Conservation (phyloP, 2,888 invertebrate species). For the Ophioninae sp. region DNA sequence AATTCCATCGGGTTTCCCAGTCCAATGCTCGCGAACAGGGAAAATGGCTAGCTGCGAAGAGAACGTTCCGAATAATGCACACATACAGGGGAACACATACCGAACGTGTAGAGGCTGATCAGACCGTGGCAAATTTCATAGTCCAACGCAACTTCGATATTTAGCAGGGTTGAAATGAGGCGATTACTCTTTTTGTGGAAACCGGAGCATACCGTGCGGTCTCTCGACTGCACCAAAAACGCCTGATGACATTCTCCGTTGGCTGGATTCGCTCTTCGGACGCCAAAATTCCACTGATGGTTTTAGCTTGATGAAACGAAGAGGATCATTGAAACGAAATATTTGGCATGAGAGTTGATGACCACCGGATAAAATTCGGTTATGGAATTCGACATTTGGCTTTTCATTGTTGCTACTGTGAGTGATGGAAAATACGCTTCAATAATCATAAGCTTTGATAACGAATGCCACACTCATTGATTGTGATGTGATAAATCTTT, state of each 20-base stretch:
- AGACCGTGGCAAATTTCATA: slow-evolving; percentile 3
- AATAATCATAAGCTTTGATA: background rate
- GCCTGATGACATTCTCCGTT: background rate
- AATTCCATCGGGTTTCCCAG: slow-evolving; percentile 51
- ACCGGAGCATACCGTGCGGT: background rate
- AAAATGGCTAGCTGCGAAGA: slow-evolving; percentile 11
- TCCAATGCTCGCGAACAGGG: slow-evolving; percentile 49
- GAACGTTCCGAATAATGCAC: slow-evolving; percentile 46
- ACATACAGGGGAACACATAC: background rate
- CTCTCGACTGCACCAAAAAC: background rate
- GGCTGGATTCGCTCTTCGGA: background rate
- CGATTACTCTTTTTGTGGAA: slow-evolving; percentile 24
- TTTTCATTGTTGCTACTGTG: background rate
- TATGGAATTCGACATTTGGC: background rate
- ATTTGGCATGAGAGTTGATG: background rate
- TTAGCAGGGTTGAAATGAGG: background rate
- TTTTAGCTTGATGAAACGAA: background rate
- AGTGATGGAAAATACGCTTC: background rate
- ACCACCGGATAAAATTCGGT: background rate
- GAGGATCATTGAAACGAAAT: background rate
- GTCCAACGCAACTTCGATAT: background rate
- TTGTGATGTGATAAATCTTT: background rate
- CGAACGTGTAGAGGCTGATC: background rate
- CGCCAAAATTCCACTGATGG: background rate
- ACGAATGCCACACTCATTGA: background rate